Evolutionary conservation across 2,888 invertebrate species (phyloP).

Genomic region (Piscicola geometra): DNA sequence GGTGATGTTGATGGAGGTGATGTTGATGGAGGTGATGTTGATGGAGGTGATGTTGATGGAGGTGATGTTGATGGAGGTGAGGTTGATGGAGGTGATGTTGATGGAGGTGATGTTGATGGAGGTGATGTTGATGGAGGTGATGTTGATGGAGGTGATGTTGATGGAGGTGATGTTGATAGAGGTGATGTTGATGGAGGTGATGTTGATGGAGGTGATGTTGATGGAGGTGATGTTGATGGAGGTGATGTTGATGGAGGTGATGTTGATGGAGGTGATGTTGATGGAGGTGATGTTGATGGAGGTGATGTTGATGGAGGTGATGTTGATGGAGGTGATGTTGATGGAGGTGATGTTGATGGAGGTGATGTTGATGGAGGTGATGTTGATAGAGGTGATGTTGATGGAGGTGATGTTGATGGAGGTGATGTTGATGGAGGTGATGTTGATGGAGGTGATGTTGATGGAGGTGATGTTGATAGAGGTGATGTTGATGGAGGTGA

Average conservation of each 20-base stretch:
- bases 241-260: slow-evolving; percentile 23
- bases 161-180: neutral
- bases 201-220: slow-evolving; percentile 29
- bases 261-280: slow-evolving; percentile 5
- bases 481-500: neutral
- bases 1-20: slow-evolving; percentile 6
- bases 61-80: slow-evolving; percentile 23
- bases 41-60: slow-evolving; percentile 6
- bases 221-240: slow-evolving; percentile 15
- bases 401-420: neutral
- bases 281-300: slow-evolving; percentile 30
- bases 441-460: neutral
- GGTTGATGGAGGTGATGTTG: slow-evolving; percentile 17
- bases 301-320: slow-evolving; percentile 30
- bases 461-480: no score
- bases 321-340: slow-evolving; percentile 21
- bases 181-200: slow-evolving; percentile 6
- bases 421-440: neutral
- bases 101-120: slow-evolving; percentile 18
- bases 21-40: slow-evolving; percentile 6
- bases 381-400: neutral
- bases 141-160: slow-evolving; percentile 18
- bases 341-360: slow-evolving; percentile 5
- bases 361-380: no score
- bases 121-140: slow-evolving; percentile 4